phyloP scores from a whole-genome alignment of 1,140 invertebrate species.

The Aphelinus atriplicis region DNA sequence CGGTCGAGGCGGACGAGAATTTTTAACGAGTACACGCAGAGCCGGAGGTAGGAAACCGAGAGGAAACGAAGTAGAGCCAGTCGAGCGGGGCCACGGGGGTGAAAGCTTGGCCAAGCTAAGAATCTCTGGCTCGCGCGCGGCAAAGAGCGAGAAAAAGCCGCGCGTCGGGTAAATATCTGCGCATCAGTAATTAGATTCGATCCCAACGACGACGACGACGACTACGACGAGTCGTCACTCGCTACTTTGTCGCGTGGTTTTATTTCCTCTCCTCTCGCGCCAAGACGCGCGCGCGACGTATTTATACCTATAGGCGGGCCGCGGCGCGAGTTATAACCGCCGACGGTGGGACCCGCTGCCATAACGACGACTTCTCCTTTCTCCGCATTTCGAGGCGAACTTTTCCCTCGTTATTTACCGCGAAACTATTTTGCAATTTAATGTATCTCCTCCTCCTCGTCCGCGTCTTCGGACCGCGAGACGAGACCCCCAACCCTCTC shows the following conservation, averaged over 20 bases:
- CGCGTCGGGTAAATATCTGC: slow-evolving; percentile 56
- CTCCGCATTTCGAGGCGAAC: slow-evolving; percentile 43
- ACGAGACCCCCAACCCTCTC: too few relatives aligned
- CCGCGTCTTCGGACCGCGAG: background rate
- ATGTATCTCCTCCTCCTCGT: slow-evolving; percentile 28
- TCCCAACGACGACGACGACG: slow-evolving; percentile 31
- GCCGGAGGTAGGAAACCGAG: background rate
- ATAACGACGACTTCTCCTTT: slow-evolving; percentile 36
- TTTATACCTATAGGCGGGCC: too few relatives aligned
- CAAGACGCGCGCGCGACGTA: background rate
- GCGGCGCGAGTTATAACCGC: background rate
- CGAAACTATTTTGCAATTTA: slow-evolving; percentile 57
- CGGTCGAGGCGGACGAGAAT: slow-evolving; percentile 26
- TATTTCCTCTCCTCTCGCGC: slow-evolving; percentile 5
- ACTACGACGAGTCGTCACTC: background rate
- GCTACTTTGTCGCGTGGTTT: background rate
- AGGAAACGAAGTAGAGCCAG: slow-evolving; percentile 23
- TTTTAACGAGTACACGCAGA: slow-evolving; percentile 39
- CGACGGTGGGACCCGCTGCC: background rate
- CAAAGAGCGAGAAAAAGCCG: slow-evolving; percentile 14
- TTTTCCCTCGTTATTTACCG: slow-evolving; percentile 54
- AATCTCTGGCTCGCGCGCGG: background rate
- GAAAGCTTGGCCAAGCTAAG: background rate
- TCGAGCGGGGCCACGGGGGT: slow-evolving; percentile 2
- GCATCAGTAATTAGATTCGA: slow-evolving; percentile 60